Conservation (phyloP, 2,113 vertebrate species). For the Tupaia tana region DNA sequence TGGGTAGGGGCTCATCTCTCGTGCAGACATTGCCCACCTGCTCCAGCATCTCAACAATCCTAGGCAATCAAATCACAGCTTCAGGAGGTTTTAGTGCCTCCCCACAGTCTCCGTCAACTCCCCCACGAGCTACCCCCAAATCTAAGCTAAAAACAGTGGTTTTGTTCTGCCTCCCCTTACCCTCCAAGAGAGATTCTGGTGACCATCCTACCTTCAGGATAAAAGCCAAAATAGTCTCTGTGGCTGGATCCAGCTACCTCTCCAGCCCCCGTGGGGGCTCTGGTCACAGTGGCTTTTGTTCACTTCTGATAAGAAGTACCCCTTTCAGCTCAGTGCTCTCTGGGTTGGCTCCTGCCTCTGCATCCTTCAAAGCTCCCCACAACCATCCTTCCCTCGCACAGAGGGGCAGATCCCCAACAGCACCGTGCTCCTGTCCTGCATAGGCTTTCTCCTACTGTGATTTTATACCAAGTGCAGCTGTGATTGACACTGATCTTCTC, state of each 20-base stretch:
- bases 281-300: not conserved
- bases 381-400: not conserved
- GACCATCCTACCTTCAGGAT: not conserved
- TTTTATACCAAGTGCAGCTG: not conserved
- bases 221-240: not conserved
- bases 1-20: no score
- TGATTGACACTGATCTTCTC: not conserved
- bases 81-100: not conserved
- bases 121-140: not conserved
- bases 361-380: not conserved
- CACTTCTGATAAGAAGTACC: not conserved
- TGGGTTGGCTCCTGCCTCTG: fast-evolving
- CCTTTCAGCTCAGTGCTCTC: not conserved
- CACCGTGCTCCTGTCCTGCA: not conserved
- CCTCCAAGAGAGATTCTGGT: not conserved
- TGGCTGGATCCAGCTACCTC: not conserved
- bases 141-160: not conserved
- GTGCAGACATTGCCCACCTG: fast-evolving
- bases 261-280: no score
- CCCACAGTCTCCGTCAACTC: not conserved
- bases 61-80: not conserved
- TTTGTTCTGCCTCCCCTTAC: not conserved
- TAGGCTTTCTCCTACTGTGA: not conserved
- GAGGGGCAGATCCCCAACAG: not conserved
- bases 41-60: no score